These are phyloP conservation scores for Clarias batrachus DNA, from an alignment of 2,113 vertebrate species.

Conservation along the genomic window DNA sequence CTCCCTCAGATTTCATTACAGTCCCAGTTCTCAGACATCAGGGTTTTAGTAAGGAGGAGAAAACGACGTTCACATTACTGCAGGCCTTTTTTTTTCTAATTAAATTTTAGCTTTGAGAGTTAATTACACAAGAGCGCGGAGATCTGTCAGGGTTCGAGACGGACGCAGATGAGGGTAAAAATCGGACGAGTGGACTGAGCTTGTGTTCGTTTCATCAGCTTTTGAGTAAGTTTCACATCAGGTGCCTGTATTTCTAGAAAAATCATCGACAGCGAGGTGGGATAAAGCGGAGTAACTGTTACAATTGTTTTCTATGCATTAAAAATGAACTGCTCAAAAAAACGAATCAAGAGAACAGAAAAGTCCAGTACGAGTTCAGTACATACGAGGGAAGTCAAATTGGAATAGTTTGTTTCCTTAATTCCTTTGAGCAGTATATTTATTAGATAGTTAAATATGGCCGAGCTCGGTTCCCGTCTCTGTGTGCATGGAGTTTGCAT, in stretches of 20 bases:
- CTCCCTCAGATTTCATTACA: conserved; percentile 64
- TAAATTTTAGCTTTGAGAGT: conserved; percentile 14
- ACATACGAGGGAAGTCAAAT: too few species aligned
- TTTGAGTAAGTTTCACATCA: not conserved
- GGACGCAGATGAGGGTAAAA: not conserved
- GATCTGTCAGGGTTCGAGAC: conserved; percentile 21
- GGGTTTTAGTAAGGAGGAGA: not conserved
- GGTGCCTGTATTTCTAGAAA: not conserved
- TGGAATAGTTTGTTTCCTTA: too few species aligned
- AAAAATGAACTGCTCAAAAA: too few species aligned
- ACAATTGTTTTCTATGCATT: not conserved
- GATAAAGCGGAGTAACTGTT: not conserved
- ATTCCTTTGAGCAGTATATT: too few species aligned
- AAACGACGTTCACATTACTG: not conserved
- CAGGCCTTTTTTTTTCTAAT: conserved; percentile 5
- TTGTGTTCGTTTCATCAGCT: not conserved
- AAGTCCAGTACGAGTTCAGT: too few species aligned
- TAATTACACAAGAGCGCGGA: conserved; percentile 18
- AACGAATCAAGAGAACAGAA: too few species aligned
- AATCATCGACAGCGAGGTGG: not conserved
- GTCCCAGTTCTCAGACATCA: conserved; percentile 4
- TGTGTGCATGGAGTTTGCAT: too few species aligned
- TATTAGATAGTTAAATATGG: too few species aligned
- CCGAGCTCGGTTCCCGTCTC: too few species aligned
- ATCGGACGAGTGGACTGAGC: not conserved